These are phyloP conservation scores for Boloria selene DNA, from an alignment of 2,888 invertebrate genomes.

Conservation along the genomic window DNA sequence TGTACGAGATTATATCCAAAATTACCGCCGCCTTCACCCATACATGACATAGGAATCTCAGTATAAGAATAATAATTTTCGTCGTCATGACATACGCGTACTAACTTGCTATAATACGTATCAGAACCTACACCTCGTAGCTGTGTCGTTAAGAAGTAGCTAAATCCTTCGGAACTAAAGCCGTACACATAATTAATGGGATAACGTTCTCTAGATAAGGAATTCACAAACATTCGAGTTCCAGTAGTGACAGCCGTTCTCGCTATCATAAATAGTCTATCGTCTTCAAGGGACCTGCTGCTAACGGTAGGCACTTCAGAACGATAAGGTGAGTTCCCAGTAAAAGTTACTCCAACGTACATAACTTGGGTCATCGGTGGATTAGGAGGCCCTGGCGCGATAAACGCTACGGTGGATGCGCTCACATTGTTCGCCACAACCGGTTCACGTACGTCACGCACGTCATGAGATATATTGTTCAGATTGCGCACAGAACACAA, in stretches of 20 bases:
- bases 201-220: slow-evolving; percentile 93
- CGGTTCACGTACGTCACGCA: slow-evolving; percentile 91
- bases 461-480: slow-evolving; percentile 91
- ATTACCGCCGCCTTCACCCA: slow-evolving; percentile 87
- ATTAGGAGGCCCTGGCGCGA: slow-evolving; percentile 96
- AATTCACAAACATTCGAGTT: slow-evolving; percentile 95
- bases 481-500: slow-evolving; percentile 94
- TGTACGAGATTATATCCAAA: slow-evolving; percentile 94
- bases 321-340: slow-evolving; percentile 94
- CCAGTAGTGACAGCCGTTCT: slow-evolving; percentile 95
- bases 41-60: slow-evolving; percentile 97
- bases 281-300: slow-evolving; percentile 93
- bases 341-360: slow-evolving; percentile 97
- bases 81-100: slow-evolving; percentile 97
- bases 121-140: slow-evolving; percentile 90
- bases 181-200: slow-evolving; percentile 98
- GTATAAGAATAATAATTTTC: slow-evolving; percentile 98
- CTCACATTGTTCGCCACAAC: slow-evolving; percentile 98
- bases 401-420: slow-evolving; percentile 97
- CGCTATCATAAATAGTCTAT: slow-evolving; percentile 94
- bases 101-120: slow-evolving; percentile 94
- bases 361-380: slow-evolving; percentile 95
- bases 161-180: slow-evolving; percentile 97
- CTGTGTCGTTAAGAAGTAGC: slow-evolving; percentile 98
- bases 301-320: slow-evolving; percentile 97